These are phyloP conservation scores for Oreochromis aureus DNA, from an alignment of 2,113 vertebrate species.

Conservation along the genomic window DNA sequence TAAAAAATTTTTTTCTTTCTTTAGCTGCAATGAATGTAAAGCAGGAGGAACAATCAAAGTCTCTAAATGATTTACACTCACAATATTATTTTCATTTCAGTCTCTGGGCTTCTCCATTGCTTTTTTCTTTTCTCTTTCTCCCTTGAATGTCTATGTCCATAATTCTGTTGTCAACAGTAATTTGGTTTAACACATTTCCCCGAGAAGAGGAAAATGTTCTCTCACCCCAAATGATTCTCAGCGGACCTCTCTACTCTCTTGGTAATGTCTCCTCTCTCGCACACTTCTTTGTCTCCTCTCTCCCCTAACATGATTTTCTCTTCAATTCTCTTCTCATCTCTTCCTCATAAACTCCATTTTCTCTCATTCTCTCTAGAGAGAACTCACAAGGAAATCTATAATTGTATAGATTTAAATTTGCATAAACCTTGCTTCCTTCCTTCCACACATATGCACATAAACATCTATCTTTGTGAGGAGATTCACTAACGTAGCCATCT, in stretches of 20 bases:
- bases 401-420: constrained; percentile 15
- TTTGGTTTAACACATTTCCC: constrained; percentile 42
- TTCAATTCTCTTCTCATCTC: constrained; percentile 22
- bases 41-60: background rate
- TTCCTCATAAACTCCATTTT: constrained; percentile 23
- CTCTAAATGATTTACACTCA: constrained; percentile 19
- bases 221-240: constrained; percentile 37
- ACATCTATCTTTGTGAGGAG: background rate
- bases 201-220: constrained; percentile 39
- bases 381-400: constrained; percentile 3
- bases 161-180: constrained; percentile 44
- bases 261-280: background rate
- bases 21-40: background rate
- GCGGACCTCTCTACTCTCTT: constrained; percentile 28
- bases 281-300: constrained; percentile 5
- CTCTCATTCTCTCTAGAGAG: background rate
- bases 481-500: background rate
- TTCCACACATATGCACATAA: background rate
- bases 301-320: constrained; percentile 23
- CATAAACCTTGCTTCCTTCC: background rate
- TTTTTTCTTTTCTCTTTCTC: background rate
- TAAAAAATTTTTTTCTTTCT: background rate
- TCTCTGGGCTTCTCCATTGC: background rate
- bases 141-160: background rate
- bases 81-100: constrained; percentile 31